These are phyloP conservation scores for Cyanistes caeruleus DNA, from an alignment of 2,113 vertebrate species.

Conservation along the genomic window DNA sequence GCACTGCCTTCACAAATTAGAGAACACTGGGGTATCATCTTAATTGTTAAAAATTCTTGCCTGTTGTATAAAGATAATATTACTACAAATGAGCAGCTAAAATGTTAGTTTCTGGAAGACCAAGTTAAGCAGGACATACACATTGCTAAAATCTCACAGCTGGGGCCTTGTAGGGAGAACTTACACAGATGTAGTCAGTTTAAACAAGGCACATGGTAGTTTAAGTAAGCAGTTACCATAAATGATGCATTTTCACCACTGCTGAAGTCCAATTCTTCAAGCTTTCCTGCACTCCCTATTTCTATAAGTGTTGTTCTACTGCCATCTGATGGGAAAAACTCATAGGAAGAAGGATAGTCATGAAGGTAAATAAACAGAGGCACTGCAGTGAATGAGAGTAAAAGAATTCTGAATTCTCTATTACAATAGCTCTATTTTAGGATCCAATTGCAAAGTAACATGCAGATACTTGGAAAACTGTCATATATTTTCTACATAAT, in stretches of 20 bases:
- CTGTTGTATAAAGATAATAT: neutral
- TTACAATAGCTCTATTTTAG: neutral
- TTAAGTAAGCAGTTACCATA: conserved; percentile 35
- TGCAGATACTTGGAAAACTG: neutral
- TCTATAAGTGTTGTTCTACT: conserved; percentile 27
- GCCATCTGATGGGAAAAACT: conserved; percentile 68
- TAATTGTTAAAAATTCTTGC: neutral
- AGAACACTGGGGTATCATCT: neutral
- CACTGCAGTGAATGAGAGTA: neutral
- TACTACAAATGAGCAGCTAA: neutral
- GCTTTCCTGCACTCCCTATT: neutral
- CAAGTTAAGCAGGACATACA: neutral
- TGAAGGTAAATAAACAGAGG: neutral
- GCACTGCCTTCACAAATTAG: neutral
- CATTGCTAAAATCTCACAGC: neutral
- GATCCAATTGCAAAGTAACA: neutral
- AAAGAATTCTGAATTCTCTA: neutral
- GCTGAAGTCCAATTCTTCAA: neutral
- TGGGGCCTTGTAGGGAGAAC: neutral
- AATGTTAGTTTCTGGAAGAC: neutral
- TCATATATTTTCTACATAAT: neutral
- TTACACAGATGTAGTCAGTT: neutral
- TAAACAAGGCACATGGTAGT: neutral
- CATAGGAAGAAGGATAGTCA: neutral
- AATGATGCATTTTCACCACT: conserved; percentile 15